Evolutionary conservation across 2,888 invertebrate species (phyloP), one percentile per base, ranked within the genome.

Genomic region (Ceramica pisi): DNA sequence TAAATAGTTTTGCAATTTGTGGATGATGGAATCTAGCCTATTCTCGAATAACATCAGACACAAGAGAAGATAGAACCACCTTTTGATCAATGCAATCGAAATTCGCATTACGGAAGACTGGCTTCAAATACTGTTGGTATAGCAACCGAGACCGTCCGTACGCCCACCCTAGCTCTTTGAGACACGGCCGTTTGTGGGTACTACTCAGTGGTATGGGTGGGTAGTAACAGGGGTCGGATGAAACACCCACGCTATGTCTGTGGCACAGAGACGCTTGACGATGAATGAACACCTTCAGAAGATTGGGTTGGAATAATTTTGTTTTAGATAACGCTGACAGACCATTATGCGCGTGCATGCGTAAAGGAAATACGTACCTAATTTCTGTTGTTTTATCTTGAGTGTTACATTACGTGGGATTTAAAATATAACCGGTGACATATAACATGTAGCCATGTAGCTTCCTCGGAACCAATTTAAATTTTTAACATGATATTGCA

Each of bases 1-100:
- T n/a, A n/a, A n/a, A n/a, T n/a, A n/a, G n/a, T n/a, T n/a, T n/a
- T n/a, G n/a, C n/a, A n/a, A n/a, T n/a, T n/a, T n/a, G n/a, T n/a
- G n/a, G n/a, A n/a, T n/a, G n/a, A n/a, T n/a, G n/a, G n/a, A n/a
- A n/a, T n/a, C n/a, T n/a, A n/a, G n/a, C n/a, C n/a, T n/a, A n/a
- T 56, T 35, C 56, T 35, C 23, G 16, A 21, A 67, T 21, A 50
- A 57, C 26, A 57, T 9, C 38, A 1, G 9, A 14, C 12, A 21
- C 21, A 8, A n/a, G 21, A 48, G n/a, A 56, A 44, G 31, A 75
- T 44, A 14, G 14, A n/a, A 23, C 67, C 41, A 19, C 76, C 35
- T 57, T 67, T 68, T 57, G 57, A 76, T 72, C 72, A 51, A 67
- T 51, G 50, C 50, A 38, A 59, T 77, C 77, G 57, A 76, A 77